Base-by-base conservation (phyloP, 64 coral and sea anemone species). In the Porites australiensis region DNA sequence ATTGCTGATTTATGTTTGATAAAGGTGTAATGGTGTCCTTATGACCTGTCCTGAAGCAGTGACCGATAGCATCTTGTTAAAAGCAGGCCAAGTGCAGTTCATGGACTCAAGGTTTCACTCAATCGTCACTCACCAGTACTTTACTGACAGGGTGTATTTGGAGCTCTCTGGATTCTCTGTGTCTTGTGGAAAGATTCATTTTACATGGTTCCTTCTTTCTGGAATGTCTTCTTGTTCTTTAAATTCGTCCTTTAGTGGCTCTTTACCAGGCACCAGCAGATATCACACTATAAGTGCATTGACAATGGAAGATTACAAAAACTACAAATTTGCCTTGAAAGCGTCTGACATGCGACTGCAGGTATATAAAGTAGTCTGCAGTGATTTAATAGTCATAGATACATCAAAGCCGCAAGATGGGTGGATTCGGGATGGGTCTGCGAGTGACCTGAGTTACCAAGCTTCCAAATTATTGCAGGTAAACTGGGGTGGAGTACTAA, bases 401-500 rank as follows among this genome's bases (percentile, higher is more conserved):
- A 74, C 44, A 85, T 87, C 74, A 13, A 88, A 44, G 44, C 89
- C 94, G 8, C 82, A 92, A 68, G 89, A 82, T 44, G 94, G 94
- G 22, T 95, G 94, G 94, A 55, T 95, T 44, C 89, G 89, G 22
- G 93, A 95, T 70, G 93, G 93, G 3, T 50, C 69, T 87, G 75
- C n/a, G 70, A 2, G 46, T 46, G 78, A 89, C 44, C 16, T 49
- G 64, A 18, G 14, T 47, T 82, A 75, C 22, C 94, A 96, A 71
- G 54, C 79, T 8, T 59, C 85, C 14, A 96, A 89, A 15, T 22
- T 70, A 6, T 83, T 96, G 15, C 72, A 76, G 0, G 91, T 88
- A 7, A 93, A 93, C 71, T 96, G 95, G 95, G 95, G 95, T 21
- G 91, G 91, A 70, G 51, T 96, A 4, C 64, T 44, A 51, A 89